Base-by-base conservation (phyloP, 2,888 invertebrate genomes). In the Stratiomys singularior region DNA sequence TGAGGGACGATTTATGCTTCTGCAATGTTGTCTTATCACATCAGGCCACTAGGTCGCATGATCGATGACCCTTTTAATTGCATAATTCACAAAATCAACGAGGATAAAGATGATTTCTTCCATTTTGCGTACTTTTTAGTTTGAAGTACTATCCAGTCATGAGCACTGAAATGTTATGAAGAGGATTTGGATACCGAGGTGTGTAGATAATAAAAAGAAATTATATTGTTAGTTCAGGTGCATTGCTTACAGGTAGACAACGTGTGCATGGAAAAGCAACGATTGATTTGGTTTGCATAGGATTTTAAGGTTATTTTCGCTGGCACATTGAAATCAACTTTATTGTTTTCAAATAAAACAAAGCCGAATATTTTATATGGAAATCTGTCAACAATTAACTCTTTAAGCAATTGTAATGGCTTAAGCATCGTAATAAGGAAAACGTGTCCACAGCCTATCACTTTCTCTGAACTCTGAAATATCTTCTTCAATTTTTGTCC, bases 41-140 rank as follows among this genome's bases (percentile, higher is more conserved):
- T 3, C 7, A 18, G 52, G 52, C 52, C 52, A 52, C 52, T 9
- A 52, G 52, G 52, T 52, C 52, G 52, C 15, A 52, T 52, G 52
- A 52, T 52, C 52, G 52, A 52, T 52, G 52, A 52, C 4, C 52
- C 52, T 52, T 52, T 52, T 13, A 52, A 52, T 52, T 52, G 52
- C 52, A 52, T 52, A 52, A 52, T 52, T 52, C 18, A 18, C 52
- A 52, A n/a, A 52, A 52, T 52, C 52, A 15, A 13, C 4, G 52
- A 52, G 18, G 52, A 52, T n/a, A 52, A 52, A 37, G 37, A 37
- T 37, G 37, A 5, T 37, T 37, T 37, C 37, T 37, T 3, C 37
- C 9, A 9, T 37, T 5, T 37, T 37, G 9, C 37, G 3, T 9
- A 37, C 5, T 37, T 37, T 37, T 37, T 52, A 4, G 52, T 52